Percentiles rank a stretch among this genome's conserved stretches.
phyloP scores from a whole-genome alignment of 2,797 vertebrate genomes.

The Tauraco hartlaubi region DNA sequence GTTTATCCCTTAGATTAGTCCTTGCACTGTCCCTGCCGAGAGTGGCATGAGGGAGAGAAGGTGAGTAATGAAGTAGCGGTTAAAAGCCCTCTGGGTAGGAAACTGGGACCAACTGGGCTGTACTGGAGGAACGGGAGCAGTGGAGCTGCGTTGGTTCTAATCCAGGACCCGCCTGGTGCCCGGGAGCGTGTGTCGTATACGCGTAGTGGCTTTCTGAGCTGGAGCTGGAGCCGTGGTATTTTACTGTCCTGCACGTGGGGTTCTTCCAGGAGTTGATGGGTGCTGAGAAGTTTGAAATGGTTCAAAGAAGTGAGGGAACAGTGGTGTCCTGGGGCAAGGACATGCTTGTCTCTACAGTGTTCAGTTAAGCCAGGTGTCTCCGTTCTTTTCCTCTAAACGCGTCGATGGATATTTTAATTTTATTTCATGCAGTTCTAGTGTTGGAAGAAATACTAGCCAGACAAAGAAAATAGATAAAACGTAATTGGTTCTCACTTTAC shows the following conservation, averaged over 20 bases:
- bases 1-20: not conserved
- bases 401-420: not conserved
- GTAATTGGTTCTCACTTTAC: no score
- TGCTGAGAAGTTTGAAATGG: not conserved
- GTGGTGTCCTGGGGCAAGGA: not conserved
- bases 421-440: no score
- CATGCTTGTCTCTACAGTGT: not conserved
- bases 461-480: no score
- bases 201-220: not conserved
- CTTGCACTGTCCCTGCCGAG: not conserved
- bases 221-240: not conserved
- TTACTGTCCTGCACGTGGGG: not conserved
- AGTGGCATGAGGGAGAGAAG: not conserved
- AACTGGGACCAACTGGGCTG: not conserved
- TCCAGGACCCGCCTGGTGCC: not conserved
- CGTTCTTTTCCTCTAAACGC: not conserved
- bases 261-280: not conserved
- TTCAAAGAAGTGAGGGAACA: not conserved
- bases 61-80: accelerated
- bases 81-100: not conserved
- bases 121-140: not conserved
- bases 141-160: not conserved
- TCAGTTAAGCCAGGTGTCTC: not conserved
- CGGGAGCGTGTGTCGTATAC: no score
- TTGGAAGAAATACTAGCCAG: no score